Base-by-base conservation (phyloP, 2,797 vertebrate genomes). In the Diplodus sargus region DNA sequence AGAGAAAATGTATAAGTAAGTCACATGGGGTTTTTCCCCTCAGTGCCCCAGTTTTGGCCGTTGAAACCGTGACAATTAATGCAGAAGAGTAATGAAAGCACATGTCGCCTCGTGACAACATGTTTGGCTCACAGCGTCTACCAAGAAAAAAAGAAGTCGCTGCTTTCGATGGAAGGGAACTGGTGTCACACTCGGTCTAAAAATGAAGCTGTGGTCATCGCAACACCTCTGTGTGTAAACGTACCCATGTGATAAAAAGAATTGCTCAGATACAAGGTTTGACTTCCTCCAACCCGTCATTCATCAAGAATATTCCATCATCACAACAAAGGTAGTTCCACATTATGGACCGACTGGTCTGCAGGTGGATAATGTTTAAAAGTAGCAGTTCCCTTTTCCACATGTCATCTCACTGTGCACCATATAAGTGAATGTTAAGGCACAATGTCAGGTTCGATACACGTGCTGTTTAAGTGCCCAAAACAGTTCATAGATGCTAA, bases 151-250 rank as follows among this genome's bases (percentile, higher is more conserved):
- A 87, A 85, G 83, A 91, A 90, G 92, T 84, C 59, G 51, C 12
- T 81, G 57, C 79, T 91, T 90, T 90, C 69, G 15, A 78, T 88
- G 77, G 74, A 91, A 83, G 45, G 82, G 83, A 93, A 88, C 78
- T 71, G 60, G 69, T 83, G 67, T 91, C 79, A 67, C 48, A 59
- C 79, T 90, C 61, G 68, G 48, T 71, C 59, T 82, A 84, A 90
- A 89, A 82, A 73, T 77, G 58, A 88, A 74, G 74, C 56, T 20
- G 43, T 28, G 43, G 43, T 61, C 28, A 57, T 48, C 58, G 22
- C 22, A 18, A 47, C 48, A 56, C 20, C 15, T 58, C 23, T 3
- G 13, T 68, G n/a, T 82, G 72, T 79, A 57, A 83, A 82, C 49
- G 72, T 15, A 23, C 9, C 54, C 42, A 25, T 57, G 47, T 86